These are phyloP conservation scores for Lissocephala sabroskyi DNA, from an alignment of 2,888 invertebrate genomes.

Conservation along the genomic window DNA sequence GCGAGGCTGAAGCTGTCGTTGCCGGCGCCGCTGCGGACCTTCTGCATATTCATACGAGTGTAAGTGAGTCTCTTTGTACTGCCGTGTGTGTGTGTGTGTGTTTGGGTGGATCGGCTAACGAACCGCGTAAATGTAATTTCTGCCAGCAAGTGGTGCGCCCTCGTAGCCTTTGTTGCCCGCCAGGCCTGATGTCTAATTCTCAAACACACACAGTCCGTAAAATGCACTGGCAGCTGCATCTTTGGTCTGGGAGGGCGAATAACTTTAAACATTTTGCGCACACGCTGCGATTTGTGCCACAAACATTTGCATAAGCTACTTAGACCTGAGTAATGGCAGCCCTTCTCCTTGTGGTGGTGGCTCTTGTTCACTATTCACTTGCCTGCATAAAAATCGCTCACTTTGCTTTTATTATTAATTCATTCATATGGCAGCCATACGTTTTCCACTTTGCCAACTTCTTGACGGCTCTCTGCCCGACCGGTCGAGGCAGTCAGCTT, in stretches of 20 bases:
- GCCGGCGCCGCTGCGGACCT: neutral
- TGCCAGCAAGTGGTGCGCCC: conserved; percentile 8
- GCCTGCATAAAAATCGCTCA: neutral
- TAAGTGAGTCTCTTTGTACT: neutral
- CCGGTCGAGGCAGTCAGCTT: too few relatives aligned
- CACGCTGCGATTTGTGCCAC: conserved; percentile 5
- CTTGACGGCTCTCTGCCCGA: too few relatives aligned
- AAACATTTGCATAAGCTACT: conserved; percentile 49
- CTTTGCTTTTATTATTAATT: neutral
- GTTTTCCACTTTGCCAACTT: neutral
- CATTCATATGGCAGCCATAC: neutral
- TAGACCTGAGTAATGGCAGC: conserved; percentile 1
- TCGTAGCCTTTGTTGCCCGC: conserved; percentile 23
- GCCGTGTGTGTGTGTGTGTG: conserved; percentile 33
- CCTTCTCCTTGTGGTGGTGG: too few relatives aligned
- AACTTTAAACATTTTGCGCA: conserved; percentile 21
- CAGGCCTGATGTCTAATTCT: conserved; percentile 26
- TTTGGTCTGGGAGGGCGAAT: too few relatives aligned
- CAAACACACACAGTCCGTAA: conserved; percentile 11
- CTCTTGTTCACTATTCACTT: too few relatives aligned
- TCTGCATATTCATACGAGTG: neutral
- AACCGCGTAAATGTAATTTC: conserved; percentile 65
- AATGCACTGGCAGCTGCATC: too few relatives aligned
- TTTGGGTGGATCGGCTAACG: conserved; percentile 46
- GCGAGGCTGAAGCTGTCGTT: too few relatives aligned